Evolutionary conservation across 2,888 invertebrate species (phyloP).

Genomic region (Clanis bilineata): DNA sequence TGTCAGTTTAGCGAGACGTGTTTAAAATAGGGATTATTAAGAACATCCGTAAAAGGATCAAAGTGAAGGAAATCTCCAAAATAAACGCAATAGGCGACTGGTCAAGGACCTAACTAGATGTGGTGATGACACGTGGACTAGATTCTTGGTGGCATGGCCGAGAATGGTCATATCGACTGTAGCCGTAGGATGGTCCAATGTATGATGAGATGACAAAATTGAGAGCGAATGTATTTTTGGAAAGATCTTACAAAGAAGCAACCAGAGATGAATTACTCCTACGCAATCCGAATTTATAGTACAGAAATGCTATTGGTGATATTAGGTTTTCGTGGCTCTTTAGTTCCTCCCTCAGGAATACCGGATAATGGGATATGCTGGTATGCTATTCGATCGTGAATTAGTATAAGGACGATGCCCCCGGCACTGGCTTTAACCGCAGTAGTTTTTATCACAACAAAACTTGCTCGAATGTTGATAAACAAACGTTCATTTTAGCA

Average conservation of each 20-base stretch:
- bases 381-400: not conserved
- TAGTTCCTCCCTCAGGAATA: not conserved
- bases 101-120: not conserved
- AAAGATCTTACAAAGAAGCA: not conserved
- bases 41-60: slow-evolving; percentile 11
- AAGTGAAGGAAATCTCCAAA: slow-evolving; percentile 8
- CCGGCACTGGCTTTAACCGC: not conserved
- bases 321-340: too few relatives aligned
- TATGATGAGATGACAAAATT: not conserved
- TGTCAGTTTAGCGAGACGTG: not conserved
- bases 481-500: slow-evolving; percentile 5
- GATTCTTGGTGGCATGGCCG: not conserved
- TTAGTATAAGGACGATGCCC: not conserved
- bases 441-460: not conserved
- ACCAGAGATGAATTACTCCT: not conserved
- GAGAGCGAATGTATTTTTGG: not conserved
- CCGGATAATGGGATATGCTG: not conserved
- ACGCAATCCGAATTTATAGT: too few relatives aligned
- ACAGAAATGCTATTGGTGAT: too few relatives aligned
- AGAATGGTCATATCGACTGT: not conserved
- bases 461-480: not conserved
- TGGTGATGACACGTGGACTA: not conserved
- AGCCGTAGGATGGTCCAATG: not conserved
- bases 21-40: not conserved
- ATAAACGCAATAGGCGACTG: not conserved